A percentile compares a stretch with the other conserved stretches of the same genome.
Conservation (phyloP, 2,888 invertebrate species). For the Chrysolina oricalcia region DNA sequence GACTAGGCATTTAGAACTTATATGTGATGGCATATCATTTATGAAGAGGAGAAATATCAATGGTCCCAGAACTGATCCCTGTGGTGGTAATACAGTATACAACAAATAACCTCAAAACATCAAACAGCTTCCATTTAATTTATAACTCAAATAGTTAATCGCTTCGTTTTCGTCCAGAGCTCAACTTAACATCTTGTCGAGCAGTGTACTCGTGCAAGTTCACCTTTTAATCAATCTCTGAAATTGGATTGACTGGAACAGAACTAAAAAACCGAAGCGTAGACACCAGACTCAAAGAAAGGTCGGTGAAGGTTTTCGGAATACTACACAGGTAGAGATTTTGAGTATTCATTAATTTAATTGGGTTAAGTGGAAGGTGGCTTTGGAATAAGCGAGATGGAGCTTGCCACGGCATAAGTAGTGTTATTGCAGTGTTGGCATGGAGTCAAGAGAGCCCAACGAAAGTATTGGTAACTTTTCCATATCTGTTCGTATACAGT, state of each 20-base stretch:
- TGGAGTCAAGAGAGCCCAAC: neutral
- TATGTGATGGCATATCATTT: no score
- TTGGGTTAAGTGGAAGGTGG: slow-evolving; percentile 66
- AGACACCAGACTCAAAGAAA: slow-evolving; percentile 51
- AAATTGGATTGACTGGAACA: slow-evolving; percentile 32
- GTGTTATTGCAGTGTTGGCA: neutral
- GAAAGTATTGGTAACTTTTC: no score
- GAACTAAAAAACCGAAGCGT: slow-evolving; percentile 46
- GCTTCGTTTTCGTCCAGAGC: neutral
- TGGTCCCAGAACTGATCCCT: no score
- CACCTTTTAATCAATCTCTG: slow-evolving; percentile 9
- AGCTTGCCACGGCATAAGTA: slow-evolving; percentile 48
- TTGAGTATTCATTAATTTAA: slow-evolving; percentile 67
- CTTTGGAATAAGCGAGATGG: slow-evolving; percentile 24
- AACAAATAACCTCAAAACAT: no score
- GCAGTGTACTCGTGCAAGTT: neutral
- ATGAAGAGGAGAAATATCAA: no score
- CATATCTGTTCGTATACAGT: no score
- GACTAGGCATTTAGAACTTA: no score
- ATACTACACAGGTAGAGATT: slow-evolving; percentile 63
- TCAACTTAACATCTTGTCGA: neutral
- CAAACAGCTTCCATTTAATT: no score
- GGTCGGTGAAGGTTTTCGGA: slow-evolving; percentile 44
- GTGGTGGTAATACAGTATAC: no score
- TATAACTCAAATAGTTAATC: no score